Evolutionary conservation across 1,140 invertebrate species (phyloP), one percentile per base, ranked within the genome.

Genomic region (Zelostemma sp.): DNA sequence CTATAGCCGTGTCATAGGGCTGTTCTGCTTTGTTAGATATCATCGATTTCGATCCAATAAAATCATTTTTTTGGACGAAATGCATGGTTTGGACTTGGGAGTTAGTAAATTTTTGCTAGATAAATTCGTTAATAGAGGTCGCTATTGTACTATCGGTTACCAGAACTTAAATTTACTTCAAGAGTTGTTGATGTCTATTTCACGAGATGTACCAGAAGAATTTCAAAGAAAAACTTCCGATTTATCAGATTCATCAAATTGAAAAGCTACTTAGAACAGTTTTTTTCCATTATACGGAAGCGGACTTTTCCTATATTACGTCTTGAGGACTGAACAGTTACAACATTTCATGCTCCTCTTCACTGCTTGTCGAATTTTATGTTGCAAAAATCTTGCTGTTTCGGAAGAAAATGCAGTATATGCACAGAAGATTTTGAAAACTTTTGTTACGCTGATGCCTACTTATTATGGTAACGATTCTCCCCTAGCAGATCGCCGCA

Each of bases 291-390:
- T n/a, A n/a, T n/a, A n/a, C n/a, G n/a, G n/a, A n/a, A n/a, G n/a
- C n/a, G n/a, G n/a, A n/a, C n/a, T n/a, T n/a, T n/a, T n/a, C n/a
- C n/a, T n/a, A n/a, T n/a, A n/a, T n/a, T n/a, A n/a, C n/a, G n/a
- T n/a, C n/a, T n/a, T n/a, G n/a, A n/a, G n/a, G n/a, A n/a, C n/a
- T n/a, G n/a, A n/a, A n/a, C n/a, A n/a, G n/a, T n/a, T n/a, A n/a
- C 64, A 47, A 16, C 69, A 76, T 67, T 76, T 73, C 58, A 18
- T 76, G 46, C 19, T 75, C 9, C 33, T 77, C 11, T 71, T 64
- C 64, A 61, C 61, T 9, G 55, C 63, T 5, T 35, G 51, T 41
- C 41, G 71, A n/a, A 75, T 74, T 51, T 54, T 73, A 19, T 63
- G 17, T 18, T 46, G 46, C 18, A 12, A 35, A 51, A 19, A 72